Evolutionary conservation across 2,113 vertebrate genomes (phyloP), one percentile per base, ranked within the genome.

Genomic region (Todiramphus saurophagus): DNA sequence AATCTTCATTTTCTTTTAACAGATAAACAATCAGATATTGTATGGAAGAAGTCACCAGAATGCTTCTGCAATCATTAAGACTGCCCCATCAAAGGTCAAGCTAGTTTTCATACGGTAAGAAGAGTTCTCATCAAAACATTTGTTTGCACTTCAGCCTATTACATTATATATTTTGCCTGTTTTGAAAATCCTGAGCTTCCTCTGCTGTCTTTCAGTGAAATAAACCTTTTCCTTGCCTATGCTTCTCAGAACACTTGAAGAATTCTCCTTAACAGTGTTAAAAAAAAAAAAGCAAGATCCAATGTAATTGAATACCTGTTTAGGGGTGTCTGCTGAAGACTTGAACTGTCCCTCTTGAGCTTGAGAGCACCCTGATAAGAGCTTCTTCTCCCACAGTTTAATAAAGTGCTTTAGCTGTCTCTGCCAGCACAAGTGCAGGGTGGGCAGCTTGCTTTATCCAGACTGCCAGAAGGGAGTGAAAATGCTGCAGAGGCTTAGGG

Each of bases 21-120:
- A 99, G 99, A 99, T 99, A 95, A 99, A 99, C 97, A 99, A 98
- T 96, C 99, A 99, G 97, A 97, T 99, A 39, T 75, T 99, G 51
- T 99, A 99, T 93, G 99, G 99, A 93, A 98, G 99, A 97, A 99
- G 99, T 94, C 99, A 99, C 91, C 99, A 99, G 97, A 99, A 99
- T 48, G 99, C 99, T 35, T 99, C 99, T 16, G 99, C 99, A 93
- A 98, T 99, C 97, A 99, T 99, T 86, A 99, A 99, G 97, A 99
- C 98, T 17, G 98, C 99, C 14, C 96, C 98, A 12, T 95, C 98
- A 76, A 99, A 98, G 89, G 98, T 99, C 96, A 99, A 99, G 83
- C 97, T 99, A 41, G 98, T 99, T 97, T 98, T 99, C 90, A 98
- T 99, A 98, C 98, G 99, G 99, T 99, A 98, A 97, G 98, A 73